A percentile compares a stretch with the other conserved stretches of the same genome.
Conservation (phyloP, 2,797 vertebrate genomes). For the Danionella dracula region DNA sequence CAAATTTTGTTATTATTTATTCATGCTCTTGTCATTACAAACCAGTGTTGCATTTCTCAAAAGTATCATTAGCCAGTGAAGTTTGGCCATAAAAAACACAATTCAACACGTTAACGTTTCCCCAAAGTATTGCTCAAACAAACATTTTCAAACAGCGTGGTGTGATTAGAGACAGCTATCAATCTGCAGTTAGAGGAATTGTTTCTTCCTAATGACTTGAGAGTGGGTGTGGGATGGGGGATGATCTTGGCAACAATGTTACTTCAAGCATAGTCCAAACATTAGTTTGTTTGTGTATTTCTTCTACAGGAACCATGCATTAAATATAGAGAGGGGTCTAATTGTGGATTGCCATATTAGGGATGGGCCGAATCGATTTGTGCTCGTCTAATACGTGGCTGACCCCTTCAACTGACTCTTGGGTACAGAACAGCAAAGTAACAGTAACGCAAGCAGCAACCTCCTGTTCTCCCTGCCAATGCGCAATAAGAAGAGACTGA, state of each 20-base stretch:
- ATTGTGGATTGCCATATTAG: no score
- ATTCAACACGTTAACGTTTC: neutral
- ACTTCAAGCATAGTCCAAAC: neutral
- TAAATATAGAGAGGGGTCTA: no score
- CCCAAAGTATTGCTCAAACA: neutral
- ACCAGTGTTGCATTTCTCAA: neutral
- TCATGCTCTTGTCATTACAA: neutral
- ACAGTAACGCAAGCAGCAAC: no score
- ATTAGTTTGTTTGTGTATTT: neutral
- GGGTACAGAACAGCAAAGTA: no score
- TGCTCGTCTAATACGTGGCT: no score
- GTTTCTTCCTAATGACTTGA: no score
- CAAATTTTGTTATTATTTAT: neutral
- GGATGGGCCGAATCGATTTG: no score
- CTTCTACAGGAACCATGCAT: neutral
- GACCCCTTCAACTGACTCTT: no score
- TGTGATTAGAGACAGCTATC: neutral
- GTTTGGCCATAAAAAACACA: neutral
- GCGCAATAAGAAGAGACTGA: no score
- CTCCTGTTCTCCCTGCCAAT: no score
- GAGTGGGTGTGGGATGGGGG: no score
- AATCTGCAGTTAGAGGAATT: no score
- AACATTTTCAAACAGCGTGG: neutral
- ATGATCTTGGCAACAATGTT: neutral
- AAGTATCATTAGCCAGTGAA: neutral